A percentile compares a stretch with the other conserved stretches of the same genome.
Evolutionary conservation across 2,113 vertebrate genomes (phyloP).

Genomic region (Hippoglossus stenolepis): DNA sequence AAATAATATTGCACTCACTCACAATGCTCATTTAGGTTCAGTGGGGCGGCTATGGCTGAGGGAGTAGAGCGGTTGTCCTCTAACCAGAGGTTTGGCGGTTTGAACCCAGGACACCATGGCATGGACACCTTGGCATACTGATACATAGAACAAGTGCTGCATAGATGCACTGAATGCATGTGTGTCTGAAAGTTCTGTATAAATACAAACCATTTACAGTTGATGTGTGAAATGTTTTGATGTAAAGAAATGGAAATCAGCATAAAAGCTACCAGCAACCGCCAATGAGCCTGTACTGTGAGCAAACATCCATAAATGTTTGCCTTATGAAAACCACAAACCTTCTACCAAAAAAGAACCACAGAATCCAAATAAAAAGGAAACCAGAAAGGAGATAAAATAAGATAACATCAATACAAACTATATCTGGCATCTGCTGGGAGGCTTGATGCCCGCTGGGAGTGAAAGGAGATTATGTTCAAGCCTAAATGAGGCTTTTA

Average conservation of each 20-base stretch:
- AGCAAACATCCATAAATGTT: too few species aligned
- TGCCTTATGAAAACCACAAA: slow-evolving; percentile 28
- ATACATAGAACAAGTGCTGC: too few species aligned
- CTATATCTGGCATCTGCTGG: slow-evolving; percentile 82
- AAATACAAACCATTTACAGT: not conserved
- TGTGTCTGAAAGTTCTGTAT: too few species aligned
- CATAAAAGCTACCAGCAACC: not conserved
- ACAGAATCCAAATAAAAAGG: slow-evolving; percentile 52
- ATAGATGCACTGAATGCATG: too few species aligned
- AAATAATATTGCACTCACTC: too few species aligned
- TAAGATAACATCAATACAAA: slow-evolving; percentile 63
- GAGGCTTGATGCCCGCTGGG: slow-evolving; percentile 85
- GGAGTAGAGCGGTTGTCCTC: too few species aligned
- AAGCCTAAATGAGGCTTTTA: slow-evolving; percentile 95
- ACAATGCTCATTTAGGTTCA: too few species aligned
- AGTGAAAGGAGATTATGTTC: slow-evolving; percentile 95
- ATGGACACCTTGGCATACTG: too few species aligned
- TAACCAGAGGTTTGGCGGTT: too few species aligned
- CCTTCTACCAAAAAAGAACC: slow-evolving; percentile 81
- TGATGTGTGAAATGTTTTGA: not conserved
- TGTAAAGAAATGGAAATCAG: too few species aligned
- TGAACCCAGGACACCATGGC: too few species aligned
- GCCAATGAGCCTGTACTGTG: not conserved
- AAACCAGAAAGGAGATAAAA: slow-evolving; percentile 81
- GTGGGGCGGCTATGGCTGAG: too few species aligned